Evolutionary conservation across 2,888 invertebrate species (phyloP).

Genomic region (Sesia apiformis): DNA sequence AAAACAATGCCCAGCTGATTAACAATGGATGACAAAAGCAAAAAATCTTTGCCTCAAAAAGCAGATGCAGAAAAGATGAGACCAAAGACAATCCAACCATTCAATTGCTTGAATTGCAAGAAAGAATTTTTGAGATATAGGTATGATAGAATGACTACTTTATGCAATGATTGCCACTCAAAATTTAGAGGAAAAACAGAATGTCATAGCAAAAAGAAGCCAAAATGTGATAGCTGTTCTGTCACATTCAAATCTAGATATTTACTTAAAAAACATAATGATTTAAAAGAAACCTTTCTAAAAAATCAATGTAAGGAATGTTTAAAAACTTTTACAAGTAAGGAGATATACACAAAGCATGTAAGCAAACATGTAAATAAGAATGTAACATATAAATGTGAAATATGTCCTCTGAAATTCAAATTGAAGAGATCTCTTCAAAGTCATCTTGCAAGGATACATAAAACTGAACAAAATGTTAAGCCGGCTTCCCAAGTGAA

Average conservation of each 20-base stretch:
- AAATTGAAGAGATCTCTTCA: slow-evolving; percentile 49
- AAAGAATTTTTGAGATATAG: neutral
- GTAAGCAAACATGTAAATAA: slow-evolving; percentile 52
- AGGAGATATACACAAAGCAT: slow-evolving; percentile 49
- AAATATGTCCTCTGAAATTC: slow-evolving; percentile 51
- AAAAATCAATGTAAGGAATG: slow-evolving; percentile 59
- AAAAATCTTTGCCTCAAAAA: neutral
- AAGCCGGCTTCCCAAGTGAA: neutral
- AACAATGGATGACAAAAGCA: neutral
- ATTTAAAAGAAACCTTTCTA: slow-evolving; percentile 47
- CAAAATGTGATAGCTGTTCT: slow-evolving; percentile 53
- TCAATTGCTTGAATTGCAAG: neutral
- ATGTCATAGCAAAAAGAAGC: slow-evolving; percentile 51
- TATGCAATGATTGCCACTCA: slow-evolving; percentile 58
- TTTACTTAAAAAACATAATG: slow-evolving; percentile 54
- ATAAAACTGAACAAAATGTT: slow-evolving; percentile 20
- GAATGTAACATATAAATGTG: slow-evolving; percentile 51
- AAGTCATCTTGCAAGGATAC: slow-evolving; percentile 50
- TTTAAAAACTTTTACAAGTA: slow-evolving; percentile 53
- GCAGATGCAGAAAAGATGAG: neutral
- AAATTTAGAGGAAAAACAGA: slow-evolving; percentile 53
- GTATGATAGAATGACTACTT: slow-evolving; percentile 38
- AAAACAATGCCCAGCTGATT: too few relatives aligned
- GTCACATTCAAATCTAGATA: slow-evolving; percentile 63
- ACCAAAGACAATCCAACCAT: slow-evolving; percentile 1